Conservation (phyloP, 1,140 invertebrate genomes). For the Pogonognathellus flavescens region DNA sequence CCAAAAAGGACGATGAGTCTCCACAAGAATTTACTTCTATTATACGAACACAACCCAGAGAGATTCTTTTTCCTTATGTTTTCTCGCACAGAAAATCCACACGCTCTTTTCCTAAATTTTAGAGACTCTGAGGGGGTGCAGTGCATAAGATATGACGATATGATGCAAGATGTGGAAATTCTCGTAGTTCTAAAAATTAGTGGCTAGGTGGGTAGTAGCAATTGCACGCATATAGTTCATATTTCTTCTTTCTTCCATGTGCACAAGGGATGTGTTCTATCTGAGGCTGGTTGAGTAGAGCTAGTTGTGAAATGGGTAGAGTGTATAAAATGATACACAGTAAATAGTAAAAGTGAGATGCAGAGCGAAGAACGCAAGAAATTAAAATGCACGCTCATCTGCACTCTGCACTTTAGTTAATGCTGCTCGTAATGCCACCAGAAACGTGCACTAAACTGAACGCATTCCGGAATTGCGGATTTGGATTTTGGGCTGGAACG, state of each 20-base stretch:
- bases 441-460: conserved; percentile 14
- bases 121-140: too few relatives aligned
- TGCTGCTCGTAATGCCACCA: neutral
- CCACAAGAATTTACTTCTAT: neutral
- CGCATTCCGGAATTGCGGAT: conserved; percentile 38
- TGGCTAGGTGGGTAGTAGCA: neutral
- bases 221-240: conserved; percentile 14
- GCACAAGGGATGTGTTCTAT: too few relatives aligned
- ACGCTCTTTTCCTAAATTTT: too few relatives aligned
- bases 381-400: conserved; percentile 33
- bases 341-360: neutral
- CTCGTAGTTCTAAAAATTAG: conserved; percentile 37
- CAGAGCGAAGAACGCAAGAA: neutral
- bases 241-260: too few relatives aligned
- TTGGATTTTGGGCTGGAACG: conserved; percentile 21
- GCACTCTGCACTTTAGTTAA: conserved; percentile 24
- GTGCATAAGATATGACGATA: too few relatives aligned
- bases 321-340: too few relatives aligned
- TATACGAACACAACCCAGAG: neutral
- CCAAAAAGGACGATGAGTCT: neutral
- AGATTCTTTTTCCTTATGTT: conserved; percentile 16
- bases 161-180: conserved; percentile 7
- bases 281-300: too few relatives aligned
- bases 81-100: neutral
- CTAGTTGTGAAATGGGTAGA: too few relatives aligned